Conservation (phyloP, 2,888 invertebrate genomes). For the Cheilosia soror region DNA sequence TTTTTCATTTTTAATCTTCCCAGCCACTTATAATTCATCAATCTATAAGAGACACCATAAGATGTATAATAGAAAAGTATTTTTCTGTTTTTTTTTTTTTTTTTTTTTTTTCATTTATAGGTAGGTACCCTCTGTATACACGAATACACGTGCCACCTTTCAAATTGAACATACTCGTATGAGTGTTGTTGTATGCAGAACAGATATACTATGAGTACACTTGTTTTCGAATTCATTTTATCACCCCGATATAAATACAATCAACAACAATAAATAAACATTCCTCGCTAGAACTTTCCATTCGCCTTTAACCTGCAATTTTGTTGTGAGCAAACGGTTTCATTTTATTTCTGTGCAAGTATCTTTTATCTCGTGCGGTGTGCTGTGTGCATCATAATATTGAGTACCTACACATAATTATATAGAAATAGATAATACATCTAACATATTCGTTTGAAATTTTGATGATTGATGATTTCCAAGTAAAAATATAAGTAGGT, state of each 20-base stretch:
- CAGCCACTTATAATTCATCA: no score
- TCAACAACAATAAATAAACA: slow-evolving; percentile 16
- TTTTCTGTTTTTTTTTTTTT: no score
- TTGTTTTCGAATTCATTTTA: slow-evolving; percentile 16
- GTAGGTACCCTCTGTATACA: background rate
- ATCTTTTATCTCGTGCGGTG: background rate
- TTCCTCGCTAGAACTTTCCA: slow-evolving; percentile 9
- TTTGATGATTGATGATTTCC: no score
- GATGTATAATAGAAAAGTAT: no score
- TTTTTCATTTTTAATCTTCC: no score
- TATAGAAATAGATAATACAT: background rate
- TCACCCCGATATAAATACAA: slow-evolving; percentile 15
- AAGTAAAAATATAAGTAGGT: no score
- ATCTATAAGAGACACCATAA: no score
- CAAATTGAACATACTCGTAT: background rate
- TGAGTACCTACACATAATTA: background rate
- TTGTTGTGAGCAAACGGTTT: background rate
- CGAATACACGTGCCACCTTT: slow-evolving; percentile 22
- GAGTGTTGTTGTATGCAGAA: background rate
- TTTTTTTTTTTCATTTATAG: no score
- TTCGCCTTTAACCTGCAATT: slow-evolving; percentile 11
- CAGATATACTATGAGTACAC: background rate
- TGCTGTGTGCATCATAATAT: slow-evolving; percentile 9
- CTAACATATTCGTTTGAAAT: background rate
- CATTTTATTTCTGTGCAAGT: background rate